Base-by-base conservation (phyloP, 2,888 invertebrate genomes). In the Hypomecis punctinalis region DNA sequence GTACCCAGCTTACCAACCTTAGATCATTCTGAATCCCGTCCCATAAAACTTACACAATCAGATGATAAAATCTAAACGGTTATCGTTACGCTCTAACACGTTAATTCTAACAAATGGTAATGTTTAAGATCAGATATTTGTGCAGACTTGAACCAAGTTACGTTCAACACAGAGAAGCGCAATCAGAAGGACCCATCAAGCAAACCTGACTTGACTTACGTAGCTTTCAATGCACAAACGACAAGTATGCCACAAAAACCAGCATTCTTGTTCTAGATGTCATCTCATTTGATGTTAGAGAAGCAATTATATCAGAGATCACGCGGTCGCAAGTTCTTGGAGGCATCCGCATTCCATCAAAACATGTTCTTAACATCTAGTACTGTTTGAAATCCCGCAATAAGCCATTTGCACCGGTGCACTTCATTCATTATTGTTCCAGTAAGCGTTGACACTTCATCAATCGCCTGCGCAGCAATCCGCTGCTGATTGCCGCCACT, bases 391-490 rank as follows among this genome's bases (percentile, higher is more conserved):
- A 71, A 74, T 48, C 55, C 35, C 36, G 51, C 63, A 68, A 77
- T 89, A 88, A 89, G 79, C 89, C 88, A 90, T 83, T 85, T 83
- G 86, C 83, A 85, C 86, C 85, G 88, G 76, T 90, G 89, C 89
- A 90, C 81, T 78, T 81, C 78, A 81, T 79, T 83, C 83, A 85
- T 90, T 85, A 87, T 86, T 83, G 89, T 90, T 90, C 90, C 85
- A 84, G 80, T 80, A 83, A 85, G 80, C 79, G 79, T 76, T 76
- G 79, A 76, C 81, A 82, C 77, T 78, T 76, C 81, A 79, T 84
- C 82, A 80, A 79, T 79, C 74, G 81, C 68, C 67, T 63, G 42
- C 69, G 72, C 77, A 73, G 75, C 68, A 70, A 61, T 63, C 73
- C 73, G 72, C 76, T 76, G 77, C 76, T 79, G 78, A 79, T 65